Evolutionary conservation across 2,888 invertebrate species (phyloP), one percentile per base, ranked within the genome.

Genomic region (Drosophila peninsularis): DNA sequence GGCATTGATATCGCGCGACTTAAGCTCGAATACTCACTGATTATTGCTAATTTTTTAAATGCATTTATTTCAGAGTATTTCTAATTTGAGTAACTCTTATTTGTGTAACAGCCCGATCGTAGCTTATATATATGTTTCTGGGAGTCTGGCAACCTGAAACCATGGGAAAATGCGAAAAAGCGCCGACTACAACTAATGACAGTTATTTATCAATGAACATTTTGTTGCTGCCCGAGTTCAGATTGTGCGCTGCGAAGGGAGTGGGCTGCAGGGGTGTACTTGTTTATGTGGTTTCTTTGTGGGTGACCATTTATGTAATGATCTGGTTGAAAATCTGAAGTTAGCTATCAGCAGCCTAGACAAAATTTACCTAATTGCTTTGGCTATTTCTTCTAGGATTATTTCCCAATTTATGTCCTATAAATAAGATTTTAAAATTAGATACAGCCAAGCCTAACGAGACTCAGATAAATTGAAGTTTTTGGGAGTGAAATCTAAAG

Each of bases 121-220:
- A 44, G 37, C 54, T 64, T 64, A n/a, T 50, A 14, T 3, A 5
- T 13, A 7, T 32, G n/a, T 44, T 41, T 47, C 44, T 60, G 30
- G 17, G 30, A 30, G 53, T 71, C 64, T 65, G 71, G 68, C 63
- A 67, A 74, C 53, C 41, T 44, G 53, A 54, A 52, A 42, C 64
- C 78, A 74, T 77, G 78, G 78, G 80, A 82, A 72, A 72, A 64
- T 60, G 49, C 61, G 78, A 82, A 68, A 72, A 62, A 55, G 49
- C 62, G 39, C 56, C 57, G 60, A 54, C 55, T 47, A 47, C 41
- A 49, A 53, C 71, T 84, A 85, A 85, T 85, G 82, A 77, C 74
- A 80, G 77, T 85, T 80, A 87, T 85, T 85, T 77, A 81, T 85
- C 88, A 85, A 79, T 84, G 73, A 68, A 62, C 57, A 62, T 62